Base-by-base conservation (phyloP, 1,140 invertebrate species). In the Zelostemma sp. region DNA sequence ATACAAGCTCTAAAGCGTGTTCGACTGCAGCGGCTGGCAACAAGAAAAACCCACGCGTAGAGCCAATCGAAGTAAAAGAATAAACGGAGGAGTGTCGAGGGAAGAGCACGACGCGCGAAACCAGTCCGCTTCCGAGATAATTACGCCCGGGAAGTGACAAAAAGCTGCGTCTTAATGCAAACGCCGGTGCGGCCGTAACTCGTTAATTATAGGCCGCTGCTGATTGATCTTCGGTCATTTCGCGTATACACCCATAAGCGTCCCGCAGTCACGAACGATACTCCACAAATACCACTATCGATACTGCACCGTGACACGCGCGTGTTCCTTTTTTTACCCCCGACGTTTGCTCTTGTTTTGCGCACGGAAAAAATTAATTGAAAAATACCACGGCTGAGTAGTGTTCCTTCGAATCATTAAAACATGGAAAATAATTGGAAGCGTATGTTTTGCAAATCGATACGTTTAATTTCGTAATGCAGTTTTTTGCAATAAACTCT, bases 181-280 rank as follows among this genome's bases (percentile, higher is more conserved):
- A 83, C 75, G 77, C 77, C 66, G 73, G 73, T 59, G 21, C 56
- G 68, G 74, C 79, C 73, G 75, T 83, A 83, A 85, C 80, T 82
- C 80, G 81, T 84, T 85, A 84, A 85, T 85, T 85, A 84, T 78
- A 84, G 78, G 75, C 81, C 81, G 81, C 80, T 72, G 73, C 77
- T 80, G 82, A 85, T 85, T 84, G 83, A 84, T 85, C 82, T 82
- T 82, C 66, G 74, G 70, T 65, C 75, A 73, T 50, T 47, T 47
- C 45, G 1, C 60, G 15, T 46, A 49, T 12, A 28, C 25, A 46
- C 47, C 41, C n/a, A n/a, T n/a, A n/a, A n/a, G n/a, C n/a, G n/a
- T n/a, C n/a, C 35, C 57, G 48, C 62, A 58, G 57, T 65, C 62
- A 62, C 62, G 53, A 62, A 64, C 46, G 46, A 51, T 61, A 53